phyloP scores from a whole-genome alignment of 2,113 vertebrate species.

The Aptenodytes forsteri region DNA sequence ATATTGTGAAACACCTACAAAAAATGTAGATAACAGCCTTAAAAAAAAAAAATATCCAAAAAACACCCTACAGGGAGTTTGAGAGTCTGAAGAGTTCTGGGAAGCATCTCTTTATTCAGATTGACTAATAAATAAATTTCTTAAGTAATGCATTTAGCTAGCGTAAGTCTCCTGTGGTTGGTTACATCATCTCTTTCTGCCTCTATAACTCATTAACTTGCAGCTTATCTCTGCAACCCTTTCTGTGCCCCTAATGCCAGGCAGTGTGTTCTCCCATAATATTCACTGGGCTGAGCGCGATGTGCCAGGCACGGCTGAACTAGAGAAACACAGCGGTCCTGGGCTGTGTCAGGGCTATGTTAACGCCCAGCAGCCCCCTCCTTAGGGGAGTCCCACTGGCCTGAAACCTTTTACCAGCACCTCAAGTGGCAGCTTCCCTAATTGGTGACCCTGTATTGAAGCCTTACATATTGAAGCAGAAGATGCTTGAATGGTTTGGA shows the following conservation, averaged over 20 bases:
- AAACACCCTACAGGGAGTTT: neutral
- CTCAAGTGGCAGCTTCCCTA: neutral
- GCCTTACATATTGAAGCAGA: rapidly evolving
- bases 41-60: neutral
- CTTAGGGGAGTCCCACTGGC: neutral
- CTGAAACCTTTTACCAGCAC: neutral
- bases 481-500: neutral
- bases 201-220: neutral
- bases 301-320: neutral
- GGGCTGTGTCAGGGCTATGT: neutral
- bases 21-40: neutral
- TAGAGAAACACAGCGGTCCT: neutral
- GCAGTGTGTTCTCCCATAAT: neutral
- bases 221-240: neutral
- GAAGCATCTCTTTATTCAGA: neutral
- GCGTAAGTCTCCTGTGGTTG: neutral
- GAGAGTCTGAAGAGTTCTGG: neutral
- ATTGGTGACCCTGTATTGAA: rapidly evolving
- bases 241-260: neutral
- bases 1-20: neutral
- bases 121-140: neutral
- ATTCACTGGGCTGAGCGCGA: neutral
- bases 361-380: neutral
- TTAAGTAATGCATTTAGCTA: neutral
- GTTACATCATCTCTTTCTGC: neutral